Evolutionary conservation across 30 jellyfish, hydroid and myxozoan genomes (phyloP), one percentile per base, ranked within the genome.

Genomic region (Aurelia coerulea): DNA sequence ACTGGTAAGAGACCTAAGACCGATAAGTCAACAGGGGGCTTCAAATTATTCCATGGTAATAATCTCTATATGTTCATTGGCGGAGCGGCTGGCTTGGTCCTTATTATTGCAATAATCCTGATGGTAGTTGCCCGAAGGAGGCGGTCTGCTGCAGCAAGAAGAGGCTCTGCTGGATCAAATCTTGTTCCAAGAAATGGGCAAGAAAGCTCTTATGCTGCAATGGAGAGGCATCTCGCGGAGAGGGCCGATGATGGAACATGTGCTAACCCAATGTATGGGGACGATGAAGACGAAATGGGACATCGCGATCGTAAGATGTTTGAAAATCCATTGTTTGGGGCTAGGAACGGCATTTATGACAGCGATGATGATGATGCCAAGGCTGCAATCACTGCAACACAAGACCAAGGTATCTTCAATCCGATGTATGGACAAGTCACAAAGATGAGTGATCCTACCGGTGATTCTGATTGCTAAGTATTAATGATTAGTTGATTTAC

Each of bases 241-340:
- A 58, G 65, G 16, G 34, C 33, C 12, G 86, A 58, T 34, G 51
- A 33, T 1, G 62, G 29, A 29, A 39, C 42, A n/a, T 72, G 39
- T 53, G 11, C 72, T 37, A 89, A 89, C 80, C 97, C 97, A 17
- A 68, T 89, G 85, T 89, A 89, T 75, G 97, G 97, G 49, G 93
- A 60, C 23, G 90, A 73, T 58, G 93, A 80, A 14, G 93, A 89
- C 68, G 97, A 89, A 46, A 90, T 78, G 29, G 63, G 70, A 2
- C 71, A 71, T 32, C 51, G 29, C 39, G 54, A 46, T 46, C 56
- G 34, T 6, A 81, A 76, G 62, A 76, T 76, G 86, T 76, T 76
- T 56, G 59, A 23, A 4, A 76, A 76, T 59, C 86, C 86, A n/a
- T 51, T 73, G 52, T 73, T 50, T 41, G 84, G 84, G n/a, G 74